Base-by-base conservation (phyloP, 2,113 vertebrate species). In the Apteryx mantelli region DNA sequence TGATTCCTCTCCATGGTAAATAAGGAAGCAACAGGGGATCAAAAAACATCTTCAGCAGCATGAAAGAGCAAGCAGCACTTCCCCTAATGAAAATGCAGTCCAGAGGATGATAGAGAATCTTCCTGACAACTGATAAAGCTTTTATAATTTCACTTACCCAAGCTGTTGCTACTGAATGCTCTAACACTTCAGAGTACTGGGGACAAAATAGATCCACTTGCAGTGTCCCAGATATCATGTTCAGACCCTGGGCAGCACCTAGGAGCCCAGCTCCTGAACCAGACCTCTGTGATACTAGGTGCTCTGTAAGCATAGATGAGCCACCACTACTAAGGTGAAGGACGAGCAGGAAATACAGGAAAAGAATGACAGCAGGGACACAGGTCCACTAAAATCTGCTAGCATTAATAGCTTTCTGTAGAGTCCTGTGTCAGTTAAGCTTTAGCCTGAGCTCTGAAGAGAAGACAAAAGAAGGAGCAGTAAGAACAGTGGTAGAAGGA, bases 151-250 rank as follows among this genome's bases (percentile, higher is more conserved):
- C 46, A 40, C 53, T 68, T 66, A 46, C 19, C 34, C 38, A 68
- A 9, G 14, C 8, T 53, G 28, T 76, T 79, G 81, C 70, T 85
- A 14, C 70, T 87, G 24, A 28, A 21, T 28, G 34, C 36, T 70
- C 61, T 48, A 80, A 64, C 9, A 42, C 40, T 80, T 71, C 82
- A 73, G 32, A 16, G 4, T 48, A n/a, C 6, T 66, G 89, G 53
- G 44, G n/a, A 56, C 32, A 88, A 56, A 52, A 24, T 19, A 60
- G 55, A 42, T 6, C 6, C 9, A 13, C 13, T 74, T 90, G 21
- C 4, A 5, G 8, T 19, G 28, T 75, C 25, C 70, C 75, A 12
- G 7, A 1, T 3, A n/a, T 5, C 52, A 60, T 0, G 0, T 13
- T 25, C 7, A 7, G 71, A 25, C 18, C 28, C 68, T 28, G 32